A percentile compares a stretch with the other conserved stretches of the same genome.
These are phyloP conservation scores for Rotaria macrura DNA, from an alignment of 2,888 invertebrate genomes.

Conservation along the genomic window DNA sequence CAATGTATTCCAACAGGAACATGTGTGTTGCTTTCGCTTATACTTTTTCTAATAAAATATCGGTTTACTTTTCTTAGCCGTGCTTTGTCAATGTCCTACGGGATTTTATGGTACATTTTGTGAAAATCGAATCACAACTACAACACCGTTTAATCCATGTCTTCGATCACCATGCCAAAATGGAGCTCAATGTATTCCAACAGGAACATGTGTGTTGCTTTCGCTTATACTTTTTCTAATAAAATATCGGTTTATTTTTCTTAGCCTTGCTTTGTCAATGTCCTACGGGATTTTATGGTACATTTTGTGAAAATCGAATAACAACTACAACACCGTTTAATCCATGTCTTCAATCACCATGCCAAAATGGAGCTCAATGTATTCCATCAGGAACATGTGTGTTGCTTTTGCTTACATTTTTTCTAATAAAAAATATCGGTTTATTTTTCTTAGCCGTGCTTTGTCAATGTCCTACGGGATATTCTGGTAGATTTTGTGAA, in stretches of 20 bases:
- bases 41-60: not conserved
- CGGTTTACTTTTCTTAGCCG: not conserved
- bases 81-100: not conserved
- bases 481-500: not conserved
- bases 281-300: not conserved
- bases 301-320: not conserved
- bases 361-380: not conserved
- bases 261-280: not conserved
- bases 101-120: not conserved
- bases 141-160: not conserved
- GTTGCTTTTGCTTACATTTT: not conserved
- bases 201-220: not conserved
- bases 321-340: not conserved
- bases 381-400: not conserved
- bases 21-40: not conserved
- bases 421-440: not conserved
- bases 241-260: not conserved
- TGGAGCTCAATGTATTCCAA: not conserved
- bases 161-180: not conserved
- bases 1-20: not conserved
- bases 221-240: not conserved
- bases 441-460: not conserved
- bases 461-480: conserved; percentile 3
- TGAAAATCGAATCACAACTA: not conserved
- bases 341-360: not conserved